A percentile compares a stretch with the other conserved stretches of the same genome.
phyloP scores from a whole-genome alignment of 2,113 vertebrate genomes.

The Sprattus sprattus region DNA sequence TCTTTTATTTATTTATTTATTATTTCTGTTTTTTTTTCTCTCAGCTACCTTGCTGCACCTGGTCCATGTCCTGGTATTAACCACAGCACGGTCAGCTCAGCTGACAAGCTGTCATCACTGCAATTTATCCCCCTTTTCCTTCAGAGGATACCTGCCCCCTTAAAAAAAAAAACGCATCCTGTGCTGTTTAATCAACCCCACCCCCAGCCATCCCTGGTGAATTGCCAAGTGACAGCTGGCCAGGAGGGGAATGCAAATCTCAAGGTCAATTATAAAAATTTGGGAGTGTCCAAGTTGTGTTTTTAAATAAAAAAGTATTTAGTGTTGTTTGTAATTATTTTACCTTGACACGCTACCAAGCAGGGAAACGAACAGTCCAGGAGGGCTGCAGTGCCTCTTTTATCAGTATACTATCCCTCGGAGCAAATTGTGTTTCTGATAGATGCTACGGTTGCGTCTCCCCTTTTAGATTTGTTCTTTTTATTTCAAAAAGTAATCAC shows the following conservation, averaged over 20 bases:
- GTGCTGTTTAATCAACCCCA: background rate
- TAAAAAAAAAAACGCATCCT: background rate
- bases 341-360: background rate
- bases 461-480: background rate
- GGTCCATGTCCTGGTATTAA: background rate
- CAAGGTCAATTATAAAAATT: constrained; percentile 28
- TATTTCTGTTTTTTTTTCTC: background rate
- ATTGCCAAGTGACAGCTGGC: background rate
- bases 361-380: background rate
- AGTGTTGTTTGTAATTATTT: background rate
- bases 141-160: constrained; percentile 5
- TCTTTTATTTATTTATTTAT: background rate
- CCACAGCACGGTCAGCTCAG: constrained; percentile 9
- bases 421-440: background rate
- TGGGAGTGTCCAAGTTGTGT: background rate
- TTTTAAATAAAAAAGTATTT: background rate
- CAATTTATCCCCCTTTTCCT: constrained; percentile 14
- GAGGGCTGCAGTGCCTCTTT: background rate
- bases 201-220: background rate
- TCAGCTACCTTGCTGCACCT: background rate
- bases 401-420: background rate
- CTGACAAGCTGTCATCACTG: constrained; percentile 16
- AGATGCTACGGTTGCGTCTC: background rate
- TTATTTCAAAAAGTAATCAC: background rate
- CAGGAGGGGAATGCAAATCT: constrained; percentile 20